Base-by-base conservation (phyloP, 2,888 invertebrate genomes). In the Strigamia crassipes region DNA sequence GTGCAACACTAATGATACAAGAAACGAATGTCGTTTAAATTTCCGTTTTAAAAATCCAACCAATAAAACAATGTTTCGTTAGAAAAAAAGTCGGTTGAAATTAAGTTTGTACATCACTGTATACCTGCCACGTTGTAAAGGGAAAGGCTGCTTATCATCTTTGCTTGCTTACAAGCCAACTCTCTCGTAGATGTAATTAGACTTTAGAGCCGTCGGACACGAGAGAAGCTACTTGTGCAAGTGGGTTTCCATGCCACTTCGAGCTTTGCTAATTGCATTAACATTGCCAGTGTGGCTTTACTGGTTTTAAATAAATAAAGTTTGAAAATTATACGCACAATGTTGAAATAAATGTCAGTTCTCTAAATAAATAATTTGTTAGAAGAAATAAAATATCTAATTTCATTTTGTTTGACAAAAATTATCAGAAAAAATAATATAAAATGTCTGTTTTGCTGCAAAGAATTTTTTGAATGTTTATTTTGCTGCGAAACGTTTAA, bases 241-340 rank as follows among this genome's bases (percentile, higher is more conserved):
- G 51, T 51, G 51, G 51, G 51, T 51, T 51, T 51, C 51, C 51
- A 51, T n/a, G 51, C 51, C 51, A 51, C 51, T 51, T 51, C 51
- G 51, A 51, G 51, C 51, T 18, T 4, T 51, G 18, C 51, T 51
- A 51, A 51, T 51, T 51, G n/a, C 51, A 51, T 51, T 51, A 51
- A 51, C 51, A n/a, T 51, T 51, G 51, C 51, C 51, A 51, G 51
- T 51, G 51, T 18, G 51, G 51, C 51, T 51, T 51, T 51, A 51
- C 51, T 51, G 51, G 51, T 51, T 51, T 51, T 51, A 51, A 51
- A 51, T 51, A 51, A 51, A 51, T 51, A 51, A 51, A 51, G 51
- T 51, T 51, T 51, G n/a, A 1, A 51, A 51, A 18, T 51, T 51
- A 13, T 15, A n/a, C 12, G 12, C n/a, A 34, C 34, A n/a, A 51